A percentile compares a stretch with the other conserved stretches of the same genome.
These are phyloP conservation scores for Metalampra italica DNA, from an alignment of 2,888 invertebrate genomes.

Conservation along the genomic window DNA sequence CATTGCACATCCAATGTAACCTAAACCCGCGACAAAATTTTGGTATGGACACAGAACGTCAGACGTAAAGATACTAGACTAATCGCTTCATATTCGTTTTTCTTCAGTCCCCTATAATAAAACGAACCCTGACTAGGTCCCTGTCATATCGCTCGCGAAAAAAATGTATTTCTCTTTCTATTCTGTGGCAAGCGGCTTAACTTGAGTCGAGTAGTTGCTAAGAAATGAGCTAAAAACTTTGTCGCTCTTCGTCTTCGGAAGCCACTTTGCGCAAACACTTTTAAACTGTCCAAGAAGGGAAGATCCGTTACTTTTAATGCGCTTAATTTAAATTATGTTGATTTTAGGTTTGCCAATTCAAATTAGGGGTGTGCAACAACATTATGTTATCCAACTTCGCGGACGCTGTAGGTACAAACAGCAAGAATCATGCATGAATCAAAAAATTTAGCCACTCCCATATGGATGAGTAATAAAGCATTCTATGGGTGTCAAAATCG, in stretches of 20 bases:
- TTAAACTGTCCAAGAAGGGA: not conserved
- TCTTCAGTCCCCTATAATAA: not conserved
- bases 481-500: too few species aligned
- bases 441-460: too few species aligned
- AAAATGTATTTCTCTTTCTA: constrained; percentile 1
- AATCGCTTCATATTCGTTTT: too few species aligned
- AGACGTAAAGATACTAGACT: too few species aligned
- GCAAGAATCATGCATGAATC: too few species aligned
- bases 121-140: not conserved
- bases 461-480: too few species aligned
- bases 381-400: not conserved
- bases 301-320: not conserved
- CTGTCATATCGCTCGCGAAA: not conserved
- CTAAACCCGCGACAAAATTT: too few species aligned
- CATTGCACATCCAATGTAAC: too few species aligned
- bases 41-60: too few species aligned
- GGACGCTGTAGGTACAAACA: too few species aligned
- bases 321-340: not conserved
- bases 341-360: not conserved
- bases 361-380: not conserved
- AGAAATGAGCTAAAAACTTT: constrained; percentile 15
- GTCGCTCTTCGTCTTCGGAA: constrained; percentile 8
- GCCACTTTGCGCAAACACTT: constrained; percentile 4
- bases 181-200: constrained; percentile 5
- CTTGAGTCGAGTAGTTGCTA: constrained; percentile 2